Percentiles rank a stretch among this genome's conserved stretches.
phyloP scores from a whole-genome alignment of 1,140 invertebrate genomes.

The Thereuonema tuberculata region DNA sequence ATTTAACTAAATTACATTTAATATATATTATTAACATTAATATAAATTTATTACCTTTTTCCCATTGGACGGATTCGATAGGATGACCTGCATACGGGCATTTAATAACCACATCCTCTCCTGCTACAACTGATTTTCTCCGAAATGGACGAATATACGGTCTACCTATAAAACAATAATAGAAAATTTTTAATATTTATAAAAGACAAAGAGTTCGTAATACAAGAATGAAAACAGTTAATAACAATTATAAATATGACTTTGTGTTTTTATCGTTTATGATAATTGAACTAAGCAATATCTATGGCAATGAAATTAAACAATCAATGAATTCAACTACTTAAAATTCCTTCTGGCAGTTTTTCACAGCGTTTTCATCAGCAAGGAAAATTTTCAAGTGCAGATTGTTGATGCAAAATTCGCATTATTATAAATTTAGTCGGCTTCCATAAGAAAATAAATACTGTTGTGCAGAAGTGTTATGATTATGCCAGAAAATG shows the following conservation, averaged over 20 bases:
- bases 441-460: too few relatives aligned
- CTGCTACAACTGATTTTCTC: slow-evolving; percentile 77
- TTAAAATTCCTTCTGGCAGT: too few relatives aligned
- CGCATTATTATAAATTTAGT: too few relatives aligned
- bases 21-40: too few relatives aligned
- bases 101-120: slow-evolving; percentile 66
- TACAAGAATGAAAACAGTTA: background rate
- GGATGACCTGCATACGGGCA: slow-evolving; percentile 89
- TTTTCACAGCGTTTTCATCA: too few relatives aligned
- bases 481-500: too few relatives aligned
- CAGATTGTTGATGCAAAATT: too few relatives aligned
- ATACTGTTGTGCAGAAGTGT: too few relatives aligned
- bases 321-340: too few relatives aligned
- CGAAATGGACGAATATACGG: slow-evolving; percentile 81
- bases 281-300: background rate
- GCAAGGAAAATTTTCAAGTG: too few relatives aligned
- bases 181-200: background rate
- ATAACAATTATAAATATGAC: background rate
- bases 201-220: background rate
- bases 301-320: too few relatives aligned
- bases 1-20: too few relatives aligned
- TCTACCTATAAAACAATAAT: slow-evolving; percentile 40
- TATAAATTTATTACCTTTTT: slow-evolving; percentile 73
- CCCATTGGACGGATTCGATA: slow-evolving; percentile 74
- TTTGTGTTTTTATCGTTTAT: background rate